A percentile compares a stretch with the other conserved stretches of the same genome.
phyloP scores from a whole-genome alignment of 2,113 vertebrate genomes.

The Cyprinodon brontotheroides region DNA sequence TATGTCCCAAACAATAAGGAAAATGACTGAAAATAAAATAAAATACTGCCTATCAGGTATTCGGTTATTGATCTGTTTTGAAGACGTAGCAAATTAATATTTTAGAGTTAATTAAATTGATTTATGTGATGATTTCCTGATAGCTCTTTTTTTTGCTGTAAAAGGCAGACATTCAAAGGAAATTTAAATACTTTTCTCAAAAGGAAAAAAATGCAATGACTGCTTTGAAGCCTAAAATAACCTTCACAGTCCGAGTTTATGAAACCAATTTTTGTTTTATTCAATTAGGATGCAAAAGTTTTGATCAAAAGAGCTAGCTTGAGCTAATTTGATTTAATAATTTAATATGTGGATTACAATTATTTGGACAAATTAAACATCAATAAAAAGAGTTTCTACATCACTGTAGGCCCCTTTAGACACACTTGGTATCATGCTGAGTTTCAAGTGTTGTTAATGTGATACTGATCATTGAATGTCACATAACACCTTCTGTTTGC shows the following conservation, averaged over 20 bases:
- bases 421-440: conserved; percentile 11
- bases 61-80: neutral
- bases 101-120: neutral
- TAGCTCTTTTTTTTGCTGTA: too few species aligned
- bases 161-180: too few species aligned
- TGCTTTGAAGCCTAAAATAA: too few species aligned
- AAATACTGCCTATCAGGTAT: neutral
- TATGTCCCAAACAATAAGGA: neutral
- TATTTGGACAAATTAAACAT: neutral
- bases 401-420: conserved; percentile 36
- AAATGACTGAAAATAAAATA: too few species aligned
- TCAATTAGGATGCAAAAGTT: neutral
- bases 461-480: conserved; percentile 48
- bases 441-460: conserved; percentile 37
- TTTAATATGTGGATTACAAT: neutral
- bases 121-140: neutral
- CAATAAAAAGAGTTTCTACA: conserved; percentile 15
- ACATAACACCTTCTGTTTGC: conserved; percentile 24
- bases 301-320: neutral
- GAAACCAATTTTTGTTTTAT: too few species aligned
- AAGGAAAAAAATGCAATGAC: neutral
- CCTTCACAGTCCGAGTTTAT: too few species aligned
- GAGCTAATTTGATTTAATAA: neutral
- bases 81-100: neutral
- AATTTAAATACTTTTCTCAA: neutral